These are phyloP conservation scores for Entelurus aequoreus DNA, from an alignment of 2,113 vertebrate genomes.

Conservation along the genomic window DNA sequence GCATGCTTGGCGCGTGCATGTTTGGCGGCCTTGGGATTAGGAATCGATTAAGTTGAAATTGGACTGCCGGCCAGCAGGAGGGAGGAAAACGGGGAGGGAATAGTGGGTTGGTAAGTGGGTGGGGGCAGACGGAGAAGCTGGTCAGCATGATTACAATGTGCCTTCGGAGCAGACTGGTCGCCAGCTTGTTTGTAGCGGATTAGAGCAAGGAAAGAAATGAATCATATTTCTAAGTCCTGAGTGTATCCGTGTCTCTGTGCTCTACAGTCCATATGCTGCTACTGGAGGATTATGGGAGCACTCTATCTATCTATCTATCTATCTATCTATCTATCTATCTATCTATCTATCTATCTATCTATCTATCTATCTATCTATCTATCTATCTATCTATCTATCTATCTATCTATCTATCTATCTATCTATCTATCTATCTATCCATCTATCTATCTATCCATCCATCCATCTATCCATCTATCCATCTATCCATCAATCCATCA, in stretches of 20 bases:
- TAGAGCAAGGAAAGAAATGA: constrained; percentile 70
- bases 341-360: background rate
- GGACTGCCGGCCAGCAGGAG: constrained; percentile 34
- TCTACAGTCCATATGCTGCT: constrained; percentile 57
- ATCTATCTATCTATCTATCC: background rate
- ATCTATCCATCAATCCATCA: background rate
- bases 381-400: background rate
- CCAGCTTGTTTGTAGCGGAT: constrained; percentile 67
- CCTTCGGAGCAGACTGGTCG: constrained; percentile 49
- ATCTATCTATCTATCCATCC: background rate
- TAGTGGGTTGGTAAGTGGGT: background rate
- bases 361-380: constrained; percentile 1
- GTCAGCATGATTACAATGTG: constrained; percentile 58
- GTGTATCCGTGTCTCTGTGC: constrained; percentile 54
- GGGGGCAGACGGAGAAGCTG: constrained; percentile 17
- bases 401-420: background rate
- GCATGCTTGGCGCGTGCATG: constrained; percentile 26
- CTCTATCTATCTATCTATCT: constrained; percentile 19
- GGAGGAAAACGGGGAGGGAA: constrained; percentile 14
- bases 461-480: background rate
- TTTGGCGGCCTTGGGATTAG: constrained; percentile 56
- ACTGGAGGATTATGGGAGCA: constrained; percentile 56
- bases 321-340: constrained; percentile 14
- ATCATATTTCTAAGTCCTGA: constrained; percentile 73
- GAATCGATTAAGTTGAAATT: constrained; percentile 68